These are phyloP conservation scores for Agrenia bidenticulata DNA, from an alignment of 2,888 invertebrate genomes.

Conservation along the genomic window DNA sequence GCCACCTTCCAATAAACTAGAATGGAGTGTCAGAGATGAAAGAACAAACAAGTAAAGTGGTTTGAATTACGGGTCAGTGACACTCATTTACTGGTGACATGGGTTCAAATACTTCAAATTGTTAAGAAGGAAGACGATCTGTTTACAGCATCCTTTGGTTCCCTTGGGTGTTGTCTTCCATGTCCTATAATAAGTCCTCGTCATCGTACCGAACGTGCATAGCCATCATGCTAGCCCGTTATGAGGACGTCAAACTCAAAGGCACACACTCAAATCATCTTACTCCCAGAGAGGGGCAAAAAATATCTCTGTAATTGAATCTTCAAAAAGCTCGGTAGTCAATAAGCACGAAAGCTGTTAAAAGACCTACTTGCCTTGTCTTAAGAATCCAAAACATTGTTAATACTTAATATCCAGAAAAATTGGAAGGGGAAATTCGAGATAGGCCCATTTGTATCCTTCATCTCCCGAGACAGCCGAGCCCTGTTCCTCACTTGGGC, in stretches of 20 bases:
- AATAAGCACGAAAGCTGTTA: slow-evolving; percentile 2
- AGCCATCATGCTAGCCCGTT: neutral
- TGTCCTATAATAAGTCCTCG: neutral
- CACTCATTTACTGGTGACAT: slow-evolving; percentile 22
- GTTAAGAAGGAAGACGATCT: slow-evolving; percentile 20
- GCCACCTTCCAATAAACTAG: too few species aligned
- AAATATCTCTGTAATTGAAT: slow-evolving; percentile 21
- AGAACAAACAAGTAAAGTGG: slow-evolving; percentile 19
- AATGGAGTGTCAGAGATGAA: slow-evolving; percentile 7
- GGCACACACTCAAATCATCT: too few species aligned
- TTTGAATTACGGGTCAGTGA: slow-evolving; percentile 17
- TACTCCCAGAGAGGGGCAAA: neutral
- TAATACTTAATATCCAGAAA: neutral
- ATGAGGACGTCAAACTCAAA: too few species aligned
- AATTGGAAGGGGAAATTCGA: slow-evolving; percentile 15
- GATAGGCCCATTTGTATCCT: slow-evolving; percentile 16
- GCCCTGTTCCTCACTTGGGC: neutral
- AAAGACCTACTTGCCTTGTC: neutral
- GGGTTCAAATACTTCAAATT: too few species aligned
- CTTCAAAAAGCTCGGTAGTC: slow-evolving; percentile 4
- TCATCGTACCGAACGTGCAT: neutral
- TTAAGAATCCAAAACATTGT: neutral
- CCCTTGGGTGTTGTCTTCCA: neutral
- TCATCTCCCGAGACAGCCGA: slow-evolving; percentile 11
- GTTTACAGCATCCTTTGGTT: slow-evolving; percentile 16